Conservation (phyloP, 2,113 vertebrate species). For the Spizaetus ornatus region DNA sequence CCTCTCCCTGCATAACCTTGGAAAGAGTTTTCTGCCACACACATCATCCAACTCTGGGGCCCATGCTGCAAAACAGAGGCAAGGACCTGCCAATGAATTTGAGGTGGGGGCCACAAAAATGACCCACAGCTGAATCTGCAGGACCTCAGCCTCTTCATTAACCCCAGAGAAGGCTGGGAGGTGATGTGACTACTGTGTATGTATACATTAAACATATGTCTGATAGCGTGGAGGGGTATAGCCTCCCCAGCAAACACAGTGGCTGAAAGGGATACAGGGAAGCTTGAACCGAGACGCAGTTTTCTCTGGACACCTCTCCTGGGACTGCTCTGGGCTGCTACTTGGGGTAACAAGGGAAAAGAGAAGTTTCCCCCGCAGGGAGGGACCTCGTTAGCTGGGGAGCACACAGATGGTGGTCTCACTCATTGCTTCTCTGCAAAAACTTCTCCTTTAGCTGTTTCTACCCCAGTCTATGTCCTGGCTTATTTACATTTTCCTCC, state of each 20-base stretch:
- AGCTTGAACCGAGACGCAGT: background rate
- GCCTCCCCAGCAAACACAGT: background rate
- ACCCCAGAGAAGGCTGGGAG: background rate
- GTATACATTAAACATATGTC: accelerated
- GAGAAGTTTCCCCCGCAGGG: accelerated
- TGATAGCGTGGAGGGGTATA: accelerated
- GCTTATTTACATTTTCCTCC: background rate
- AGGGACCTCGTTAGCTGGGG: background rate
- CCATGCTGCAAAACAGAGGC: accelerated
- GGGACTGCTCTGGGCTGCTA: background rate
- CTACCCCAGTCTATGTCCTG: background rate
- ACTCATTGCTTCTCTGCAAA: too few relatives aligned
- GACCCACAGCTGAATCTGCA: background rate
- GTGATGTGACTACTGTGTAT: background rate
- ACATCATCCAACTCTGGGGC: background rate
- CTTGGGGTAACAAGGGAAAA: background rate
- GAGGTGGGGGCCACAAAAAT: background rate
- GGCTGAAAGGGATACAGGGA: background rate
- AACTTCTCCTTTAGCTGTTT: background rate
- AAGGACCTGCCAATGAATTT: accelerated
- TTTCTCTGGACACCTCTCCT: background rate
- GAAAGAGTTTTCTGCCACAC: background rate
- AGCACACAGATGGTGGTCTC: background rate
- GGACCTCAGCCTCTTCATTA: background rate
- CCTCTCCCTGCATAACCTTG: background rate